Evolutionary conservation across 1,140 invertebrate species (phyloP), one percentile per base, ranked within the genome.

Genomic region (Sitobion miscanthi): DNA sequence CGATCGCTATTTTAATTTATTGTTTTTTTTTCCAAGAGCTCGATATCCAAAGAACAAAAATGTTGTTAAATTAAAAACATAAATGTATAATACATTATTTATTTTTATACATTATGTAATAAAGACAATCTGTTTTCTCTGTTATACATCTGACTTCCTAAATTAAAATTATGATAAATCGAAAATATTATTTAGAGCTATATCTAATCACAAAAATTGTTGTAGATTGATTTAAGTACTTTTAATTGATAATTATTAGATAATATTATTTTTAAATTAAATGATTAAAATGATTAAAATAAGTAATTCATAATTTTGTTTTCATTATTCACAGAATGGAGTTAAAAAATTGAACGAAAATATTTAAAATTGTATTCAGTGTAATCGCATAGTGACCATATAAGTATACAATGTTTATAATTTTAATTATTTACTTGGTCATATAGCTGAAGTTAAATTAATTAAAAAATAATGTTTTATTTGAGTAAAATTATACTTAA

Each of bases 1-100:
- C 14, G 30, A 87, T 49, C 49, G 85, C 30, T 35, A 87, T 47
- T 87, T 87, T 49, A 49, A 87, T n/a, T 87, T 87, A n/a, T 87
- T 87, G 86, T 87, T n/a, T n/a, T n/a, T n/a, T 14, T 77, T n/a
- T 14, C 14, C 1, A n/a, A n/a, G 30, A 77, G n/a, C 14, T 77
- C n/a, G 14, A 69, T 14, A 30, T 35, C 62, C 14, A 17, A n/a
- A 77, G 30, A n/a, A 77, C 30, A 35, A 77, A 77, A 14, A 77
- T 77, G 8, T 77, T 77, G n/a, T 77, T n/a, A 77, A 54, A 77
- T 77, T 77, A 17, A 77, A 77, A 35, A 77, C 4, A n/a, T n/a
- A 77, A 77, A 77, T 77, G 14, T 35, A 17, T 77, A 77, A n/a
- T n/a, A 69, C 21, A 17, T 69, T 14, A n/a, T 69, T n/a, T n/a